Evolutionary conservation across 1,140 invertebrate species (phyloP), one percentile per base, ranked within the genome.

Genomic region (Cotesia chilonis): DNA sequence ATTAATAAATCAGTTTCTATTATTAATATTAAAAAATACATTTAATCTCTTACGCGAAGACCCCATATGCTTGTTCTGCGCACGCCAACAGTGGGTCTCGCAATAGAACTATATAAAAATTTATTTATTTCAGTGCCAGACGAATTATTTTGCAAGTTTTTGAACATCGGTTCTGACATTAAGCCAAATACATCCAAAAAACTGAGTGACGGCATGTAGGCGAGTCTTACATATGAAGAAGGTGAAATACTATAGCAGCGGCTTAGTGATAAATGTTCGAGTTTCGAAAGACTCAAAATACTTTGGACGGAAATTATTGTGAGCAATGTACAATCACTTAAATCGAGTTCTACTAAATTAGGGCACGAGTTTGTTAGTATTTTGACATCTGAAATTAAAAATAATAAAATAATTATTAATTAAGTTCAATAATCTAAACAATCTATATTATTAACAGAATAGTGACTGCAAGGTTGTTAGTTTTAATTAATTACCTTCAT

Each of bases 61-160:
- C 93, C 93, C 95, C 95, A 98, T 79, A 98, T 93, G 36, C 94
- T 96, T 0, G 95, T 96, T 77, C 95, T 88, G 76, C 92, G 86
- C 10, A 92, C 90, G 1, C 95, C 95, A 9, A 96, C 94, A 0
- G 95, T 97, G 0, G 96, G 96, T 41, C 96, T 86, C 0, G 95
- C 94, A 28, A 97, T 91, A 1, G 92, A 93, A 76, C 94, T 95
- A 85, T 92, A 94, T 69, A 89, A 88, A 76, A 89, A 91, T 78
- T 91, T 90, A 80, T 94, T 94, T 36, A 94, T 88, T 79, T 90
- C 87, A 17, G 92, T 88, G 57, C 83, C 77, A 4, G 79, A 77
- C 61, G 87, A 88, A 75, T 84, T 88, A 37, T 87, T 80, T 71
- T 90, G 84, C 35, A 95, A 83, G 0, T 89, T 87, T 71, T 84